Conservation (phyloP, 1,140 invertebrate genomes). For the Acarapis woodi region DNA sequence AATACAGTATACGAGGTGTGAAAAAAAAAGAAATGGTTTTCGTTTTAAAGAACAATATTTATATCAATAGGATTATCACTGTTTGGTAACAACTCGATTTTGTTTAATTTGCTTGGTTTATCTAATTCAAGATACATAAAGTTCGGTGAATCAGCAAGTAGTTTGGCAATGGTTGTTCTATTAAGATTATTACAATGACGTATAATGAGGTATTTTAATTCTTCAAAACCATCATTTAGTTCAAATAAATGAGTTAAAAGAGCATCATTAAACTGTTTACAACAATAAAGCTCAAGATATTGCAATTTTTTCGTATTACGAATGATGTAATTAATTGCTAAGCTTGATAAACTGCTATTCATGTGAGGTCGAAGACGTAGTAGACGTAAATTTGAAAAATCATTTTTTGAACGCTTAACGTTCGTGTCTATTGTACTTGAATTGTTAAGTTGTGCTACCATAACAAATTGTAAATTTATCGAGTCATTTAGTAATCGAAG, state of each 20-base stretch:
- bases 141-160: too few species aligned
- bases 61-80: too few species aligned
- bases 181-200: slow-evolving; percentile 12
- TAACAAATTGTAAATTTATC: background rate
- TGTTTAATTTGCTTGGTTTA: too few species aligned
- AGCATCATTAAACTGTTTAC: slow-evolving; percentile 11
- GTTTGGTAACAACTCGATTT: too few species aligned
- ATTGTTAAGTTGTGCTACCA: background rate
- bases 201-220: slow-evolving; percentile 10
- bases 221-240: slow-evolving; percentile 9
- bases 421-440: background rate
- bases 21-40: too few species aligned
- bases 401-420: slow-evolving; percentile 5
- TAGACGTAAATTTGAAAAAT: slow-evolving; percentile 10
- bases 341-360: slow-evolving; percentile 8
- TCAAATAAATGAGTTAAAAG: slow-evolving; percentile 7
- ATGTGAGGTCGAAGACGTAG: slow-evolving; percentile 11
- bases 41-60: too few species aligned
- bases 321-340: slow-evolving; percentile 9
- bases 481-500: too few species aligned
- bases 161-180: background rate
- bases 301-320: slow-evolving; percentile 7
- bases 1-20: too few species aligned
- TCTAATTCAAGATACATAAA: too few species aligned
- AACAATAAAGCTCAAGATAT: slow-evolving; percentile 13